Conservation (phyloP, 2,888 invertebrate species). For the Apamea anceps region DNA sequence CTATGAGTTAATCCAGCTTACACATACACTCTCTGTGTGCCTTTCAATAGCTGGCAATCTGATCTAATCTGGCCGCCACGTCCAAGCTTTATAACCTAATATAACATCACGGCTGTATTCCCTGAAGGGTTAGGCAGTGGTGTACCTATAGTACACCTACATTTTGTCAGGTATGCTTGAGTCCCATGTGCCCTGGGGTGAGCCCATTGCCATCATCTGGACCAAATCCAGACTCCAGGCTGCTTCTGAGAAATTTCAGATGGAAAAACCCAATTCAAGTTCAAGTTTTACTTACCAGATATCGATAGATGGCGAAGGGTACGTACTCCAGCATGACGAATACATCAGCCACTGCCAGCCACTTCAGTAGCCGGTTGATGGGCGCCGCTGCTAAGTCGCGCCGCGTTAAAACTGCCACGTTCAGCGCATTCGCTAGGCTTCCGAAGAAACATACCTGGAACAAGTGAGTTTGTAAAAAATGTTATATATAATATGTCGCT, state of each 20-base stretch:
- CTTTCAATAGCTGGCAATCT: background rate
- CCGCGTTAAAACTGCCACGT: slow-evolving; percentile 96
- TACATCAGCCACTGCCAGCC: slow-evolving; percentile 96
- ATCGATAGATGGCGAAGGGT: slow-evolving; percentile 86
- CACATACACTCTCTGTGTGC: background rate
- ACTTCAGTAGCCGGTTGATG: slow-evolving; percentile 96
- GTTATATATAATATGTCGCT: too few species aligned
- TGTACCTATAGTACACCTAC: background rate
- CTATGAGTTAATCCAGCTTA: background rate
- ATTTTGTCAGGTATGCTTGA: background rate
- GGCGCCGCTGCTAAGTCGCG: slow-evolving; percentile 95
- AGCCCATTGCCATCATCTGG: background rate
- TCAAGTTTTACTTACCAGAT: slow-evolving; percentile 77
- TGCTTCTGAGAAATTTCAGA: background rate
- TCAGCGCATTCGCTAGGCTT: slow-evolving; percentile 95
- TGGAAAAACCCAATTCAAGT: background rate
- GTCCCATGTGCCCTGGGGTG: background rate
- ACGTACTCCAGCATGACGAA: slow-evolving; percentile 96
- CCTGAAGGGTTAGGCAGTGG: background rate
- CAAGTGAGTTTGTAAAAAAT: slow-evolving; percentile 26
- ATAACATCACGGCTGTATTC: background rate
- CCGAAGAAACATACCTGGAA: slow-evolving; percentile 95
- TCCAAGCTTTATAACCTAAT: slow-evolving; percentile 48
- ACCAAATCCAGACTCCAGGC: background rate
- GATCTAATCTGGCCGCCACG: background rate